Base-by-base conservation (phyloP, 2,797 vertebrate species). In the Protosalanx chinensis region DNA sequence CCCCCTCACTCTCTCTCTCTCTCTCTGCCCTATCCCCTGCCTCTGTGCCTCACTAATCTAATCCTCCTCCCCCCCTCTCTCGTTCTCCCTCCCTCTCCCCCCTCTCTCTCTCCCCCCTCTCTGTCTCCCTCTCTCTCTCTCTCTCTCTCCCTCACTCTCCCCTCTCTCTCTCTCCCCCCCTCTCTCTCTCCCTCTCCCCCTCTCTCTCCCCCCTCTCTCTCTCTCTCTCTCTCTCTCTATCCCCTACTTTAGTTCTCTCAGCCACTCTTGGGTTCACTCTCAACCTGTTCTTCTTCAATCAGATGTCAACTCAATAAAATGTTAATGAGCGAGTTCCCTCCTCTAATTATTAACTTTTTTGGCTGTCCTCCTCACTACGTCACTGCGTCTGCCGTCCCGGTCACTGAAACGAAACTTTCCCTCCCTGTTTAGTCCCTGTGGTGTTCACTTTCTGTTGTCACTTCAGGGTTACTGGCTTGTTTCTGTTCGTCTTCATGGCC, bases 401-500 rank as follows among this genome's bases (percentile, higher is more conserved):
- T 10, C 37, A 41, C 37, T 10, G 6, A 41, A 41, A 41, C 64
- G 3, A 12, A 6, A 6, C 16, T 13, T 16, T 46, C 20, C 35
- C 53, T 72, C n/a, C 57, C 23, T 10, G 15, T 15, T 51, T n/a
- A 13, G 32, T 60, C 23, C 16, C 53, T 30, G 57, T 6, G n/a
- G 33, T 37, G 6, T 72, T 74, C 1, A 5, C 29, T 33, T 33
- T 49, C 65, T 72, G 53, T 60, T 59, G n/a, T 69, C 60, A 68
- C 59, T 32, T 23, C 78, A 68, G 68, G 79, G 78, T 80, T 78
- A 79, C 66, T 61, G 51, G 23, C 59, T 83, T 64, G 66, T 72
- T 58, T 46, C 65, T 59, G 7, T 64, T n/a, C 69, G 46, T 68
- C 29, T 6, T 29, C 68, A 35, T 78, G 77, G 76, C 75, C 76